Conservation (phyloP, 2,888 invertebrate species). For the Myathropa florea region DNA sequence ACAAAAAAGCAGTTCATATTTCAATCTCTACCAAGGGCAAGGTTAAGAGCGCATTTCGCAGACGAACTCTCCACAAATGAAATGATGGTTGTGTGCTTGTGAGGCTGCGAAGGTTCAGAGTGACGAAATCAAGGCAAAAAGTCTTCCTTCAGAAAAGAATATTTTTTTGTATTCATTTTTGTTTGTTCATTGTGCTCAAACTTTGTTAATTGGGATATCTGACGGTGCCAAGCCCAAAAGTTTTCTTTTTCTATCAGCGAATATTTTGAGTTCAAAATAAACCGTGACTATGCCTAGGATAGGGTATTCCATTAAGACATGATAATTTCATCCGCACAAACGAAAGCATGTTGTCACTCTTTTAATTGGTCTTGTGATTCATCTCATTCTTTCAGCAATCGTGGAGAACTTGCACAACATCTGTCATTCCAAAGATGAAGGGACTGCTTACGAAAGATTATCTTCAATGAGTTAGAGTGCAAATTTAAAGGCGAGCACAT, state of each 20-base stretch:
- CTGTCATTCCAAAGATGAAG: not conserved
- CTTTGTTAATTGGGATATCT: not conserved
- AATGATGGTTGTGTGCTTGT: not conserved
- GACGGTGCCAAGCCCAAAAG: not conserved
- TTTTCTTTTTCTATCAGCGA: not conserved
- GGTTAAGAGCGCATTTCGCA: not conserved
- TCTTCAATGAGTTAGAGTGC: not conserved
- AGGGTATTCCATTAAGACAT: not conserved
- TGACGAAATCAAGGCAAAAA: too few relatives aligned
- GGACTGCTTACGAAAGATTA: not conserved
- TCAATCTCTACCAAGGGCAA: not conserved
- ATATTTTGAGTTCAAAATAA: not conserved
- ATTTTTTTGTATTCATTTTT: not conserved
- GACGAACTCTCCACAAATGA: not conserved
- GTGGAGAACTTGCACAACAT: not conserved
- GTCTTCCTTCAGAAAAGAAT: not conserved
- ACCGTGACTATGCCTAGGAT: not conserved
- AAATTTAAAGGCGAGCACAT: not conserved
- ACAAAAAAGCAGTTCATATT: not conserved
- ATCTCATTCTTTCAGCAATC: not conserved
- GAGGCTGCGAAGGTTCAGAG: too few relatives aligned
- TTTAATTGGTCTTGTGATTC: not conserved
- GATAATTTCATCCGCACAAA: not conserved
- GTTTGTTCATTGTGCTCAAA: not conserved
- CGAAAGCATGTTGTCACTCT: not conserved